Conservation (phyloP, 2,888 invertebrate species). For the Nebria salina region DNA sequence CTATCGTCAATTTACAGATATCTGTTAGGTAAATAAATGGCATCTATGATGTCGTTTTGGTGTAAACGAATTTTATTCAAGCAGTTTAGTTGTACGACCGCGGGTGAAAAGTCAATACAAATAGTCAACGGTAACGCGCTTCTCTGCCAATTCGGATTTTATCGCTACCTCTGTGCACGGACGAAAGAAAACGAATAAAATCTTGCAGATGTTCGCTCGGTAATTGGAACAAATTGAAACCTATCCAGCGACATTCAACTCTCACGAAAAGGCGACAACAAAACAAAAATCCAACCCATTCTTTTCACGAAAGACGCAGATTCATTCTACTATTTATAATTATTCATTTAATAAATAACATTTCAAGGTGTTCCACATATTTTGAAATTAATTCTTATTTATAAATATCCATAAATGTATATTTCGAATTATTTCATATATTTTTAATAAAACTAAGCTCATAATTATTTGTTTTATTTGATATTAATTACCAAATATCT, state of each 20-base stretch:
- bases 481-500: no score
- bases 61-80: not conserved
- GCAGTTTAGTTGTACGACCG: not conserved
- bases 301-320: no score
- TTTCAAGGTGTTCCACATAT: no score
- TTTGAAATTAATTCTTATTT: no score
- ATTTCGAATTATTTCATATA: no score
- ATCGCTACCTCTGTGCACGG: no score
- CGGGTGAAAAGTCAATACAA: not conserved
- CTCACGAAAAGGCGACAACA: not conserved
- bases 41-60: not conserved
- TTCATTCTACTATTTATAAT: no score
- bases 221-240: not conserved
- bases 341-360: no score
- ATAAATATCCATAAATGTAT: no score
- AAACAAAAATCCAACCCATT: no score
- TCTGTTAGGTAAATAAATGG: not conserved
- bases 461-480: no score
- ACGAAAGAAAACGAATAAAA: not conserved
- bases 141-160: not conserved
- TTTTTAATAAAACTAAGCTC: no score
- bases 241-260: not conserved
- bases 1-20: not conserved
- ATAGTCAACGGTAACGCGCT: not conserved
- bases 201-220: not conserved